A percentile compares a stretch with the other conserved stretches of the same genome.
These are phyloP conservation scores for Salminus brasiliensis DNA, from an alignment of 2,113 vertebrate genomes.

Conservation along the genomic window DNA sequence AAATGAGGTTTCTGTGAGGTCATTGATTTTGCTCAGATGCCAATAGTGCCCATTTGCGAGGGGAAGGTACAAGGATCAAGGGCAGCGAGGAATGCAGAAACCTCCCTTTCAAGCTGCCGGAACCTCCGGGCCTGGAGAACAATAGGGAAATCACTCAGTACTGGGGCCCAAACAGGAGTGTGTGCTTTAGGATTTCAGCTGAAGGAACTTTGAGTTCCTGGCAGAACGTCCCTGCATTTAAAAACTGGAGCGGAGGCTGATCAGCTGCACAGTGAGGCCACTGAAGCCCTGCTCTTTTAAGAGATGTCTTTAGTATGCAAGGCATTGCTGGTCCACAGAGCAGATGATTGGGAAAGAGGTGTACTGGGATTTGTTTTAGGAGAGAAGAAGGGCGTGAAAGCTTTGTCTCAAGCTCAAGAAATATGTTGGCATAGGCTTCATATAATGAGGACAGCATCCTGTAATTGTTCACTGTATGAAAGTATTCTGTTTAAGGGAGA, in stretches of 20 bases:
- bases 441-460: slow-evolving; percentile 35
- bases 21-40: background rate
- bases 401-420: slow-evolving; percentile 16
- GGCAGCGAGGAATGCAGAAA: slow-evolving; percentile 43
- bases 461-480: slow-evolving; percentile 21
- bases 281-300: slow-evolving; percentile 31
- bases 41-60: background rate
- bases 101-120: slow-evolving; percentile 18
- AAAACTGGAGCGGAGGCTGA: slow-evolving; percentile 44
- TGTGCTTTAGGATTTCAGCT: slow-evolving; percentile 33
- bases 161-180: slow-evolving; percentile 26
- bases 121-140: slow-evolving; percentile 36
- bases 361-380: slow-evolving; percentile 1
- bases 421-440: background rate
- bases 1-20: background rate
- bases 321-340: slow-evolving; percentile 23
- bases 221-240: slow-evolving; percentile 34
- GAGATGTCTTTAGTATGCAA: slow-evolving; percentile 49
- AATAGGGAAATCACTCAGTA: slow-evolving; percentile 48
- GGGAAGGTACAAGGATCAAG: background rate
- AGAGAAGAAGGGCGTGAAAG: background rate
- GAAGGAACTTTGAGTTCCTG: slow-evolving; percentile 35
- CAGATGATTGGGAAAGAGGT: slow-evolving; percentile 29
- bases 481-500: background rate
- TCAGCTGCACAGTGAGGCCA: slow-evolving; percentile 41